phyloP scores from a whole-genome alignment of 2,888 invertebrate species.

The Caenorhabditis angaria region DNA sequence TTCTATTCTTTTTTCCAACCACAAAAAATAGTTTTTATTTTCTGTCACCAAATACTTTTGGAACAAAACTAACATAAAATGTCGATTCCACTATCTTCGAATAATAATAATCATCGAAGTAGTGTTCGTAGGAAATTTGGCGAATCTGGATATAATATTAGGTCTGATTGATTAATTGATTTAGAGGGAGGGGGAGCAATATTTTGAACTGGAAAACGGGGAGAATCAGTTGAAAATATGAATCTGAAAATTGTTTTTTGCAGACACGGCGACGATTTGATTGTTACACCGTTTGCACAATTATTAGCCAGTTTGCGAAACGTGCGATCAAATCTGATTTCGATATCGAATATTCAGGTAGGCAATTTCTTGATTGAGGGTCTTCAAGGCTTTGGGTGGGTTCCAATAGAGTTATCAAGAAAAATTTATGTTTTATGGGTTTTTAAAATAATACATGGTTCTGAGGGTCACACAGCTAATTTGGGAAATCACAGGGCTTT shows the following conservation, averaged over 20 bases:
- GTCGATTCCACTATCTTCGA: constrained; percentile 37
- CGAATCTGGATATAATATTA: constrained; percentile 45
- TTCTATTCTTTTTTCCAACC: neutral
- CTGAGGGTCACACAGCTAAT: too few relatives aligned
- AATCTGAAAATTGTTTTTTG: constrained; percentile 63
- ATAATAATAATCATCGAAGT: constrained; percentile 39
- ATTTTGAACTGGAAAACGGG: neutral
- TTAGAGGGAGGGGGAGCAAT: neutral
- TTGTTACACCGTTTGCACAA: constrained; percentile 99
- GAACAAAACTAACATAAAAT: neutral
- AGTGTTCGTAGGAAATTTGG: constrained; percentile 47
- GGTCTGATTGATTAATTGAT: constrained; percentile 22
- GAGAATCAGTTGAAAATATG: neutral
- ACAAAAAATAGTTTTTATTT: constrained; percentile 5
- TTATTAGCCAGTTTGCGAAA: constrained; percentile 97
- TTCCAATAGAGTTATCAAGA: too few relatives aligned
- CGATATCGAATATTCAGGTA: constrained; percentile 85
- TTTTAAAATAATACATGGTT: too few relatives aligned
- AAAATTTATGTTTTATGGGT: too few relatives aligned
- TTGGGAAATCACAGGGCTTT: too few relatives aligned
- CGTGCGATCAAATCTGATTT: constrained; percentile 96
- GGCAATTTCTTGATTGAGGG: constrained; percentile 7
- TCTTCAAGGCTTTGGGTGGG: too few relatives aligned
- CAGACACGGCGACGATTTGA: constrained; percentile 98
- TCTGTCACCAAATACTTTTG: neutral